phyloP scores from a whole-genome alignment of 2,888 invertebrate genomes.

The Mechanitis mazaeus region DNA sequence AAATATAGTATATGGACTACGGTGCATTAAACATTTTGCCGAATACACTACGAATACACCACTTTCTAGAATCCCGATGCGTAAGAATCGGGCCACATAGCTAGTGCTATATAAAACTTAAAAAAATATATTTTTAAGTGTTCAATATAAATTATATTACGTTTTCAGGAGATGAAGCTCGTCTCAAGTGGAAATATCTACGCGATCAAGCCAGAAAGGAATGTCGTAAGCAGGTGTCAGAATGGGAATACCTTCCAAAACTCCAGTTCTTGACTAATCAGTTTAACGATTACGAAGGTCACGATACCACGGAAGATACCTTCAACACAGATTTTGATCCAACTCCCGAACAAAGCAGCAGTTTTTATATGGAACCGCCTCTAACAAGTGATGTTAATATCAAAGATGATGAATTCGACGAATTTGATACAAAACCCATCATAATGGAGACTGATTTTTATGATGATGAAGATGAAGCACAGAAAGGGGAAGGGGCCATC shows the following conservation, averaged over 20 bases:
- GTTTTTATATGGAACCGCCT: conserved; percentile 48
- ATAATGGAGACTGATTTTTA: conserved; percentile 70
- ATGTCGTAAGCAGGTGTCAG: conserved; percentile 61
- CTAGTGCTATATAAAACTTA: no score
- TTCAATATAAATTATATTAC: conserved; percentile 8
- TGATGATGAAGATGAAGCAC: conserved; percentile 64
- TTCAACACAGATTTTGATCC: conserved; percentile 38
- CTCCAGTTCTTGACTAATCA: conserved; percentile 64
- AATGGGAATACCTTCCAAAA: conserved; percentile 65
- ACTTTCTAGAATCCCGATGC: no score
- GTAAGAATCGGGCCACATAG: no score
- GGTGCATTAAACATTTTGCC: no score
- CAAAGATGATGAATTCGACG: conserved; percentile 68
- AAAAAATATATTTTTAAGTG: background rate
- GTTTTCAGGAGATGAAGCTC: conserved; percentile 64
- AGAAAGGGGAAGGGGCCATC: conserved; percentile 37
- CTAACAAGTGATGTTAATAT: conserved; percentile 35
- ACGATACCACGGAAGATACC: conserved; percentile 42
- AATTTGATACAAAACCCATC: conserved; percentile 68
- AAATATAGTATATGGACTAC: no score
- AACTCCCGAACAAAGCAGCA: conserved; percentile 48
- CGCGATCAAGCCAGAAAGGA: conserved; percentile 69
- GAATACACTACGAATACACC: no score
- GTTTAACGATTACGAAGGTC: conserved; percentile 64
- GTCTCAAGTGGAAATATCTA: conserved; percentile 70